Conservation (phyloP, 1,140 invertebrate genomes). For the Philotrypesis tridentata region DNA sequence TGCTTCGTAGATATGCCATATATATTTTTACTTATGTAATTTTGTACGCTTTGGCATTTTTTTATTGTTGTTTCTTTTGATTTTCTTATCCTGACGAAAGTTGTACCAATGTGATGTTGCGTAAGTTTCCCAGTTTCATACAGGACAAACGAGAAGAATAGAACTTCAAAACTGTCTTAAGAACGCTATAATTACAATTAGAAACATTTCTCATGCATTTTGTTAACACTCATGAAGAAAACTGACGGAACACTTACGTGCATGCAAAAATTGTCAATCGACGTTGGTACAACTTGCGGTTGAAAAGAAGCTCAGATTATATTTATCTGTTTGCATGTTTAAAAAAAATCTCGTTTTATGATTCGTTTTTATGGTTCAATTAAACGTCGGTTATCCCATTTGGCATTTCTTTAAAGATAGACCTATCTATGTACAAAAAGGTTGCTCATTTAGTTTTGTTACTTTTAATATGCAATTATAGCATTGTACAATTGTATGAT, state of each 20-base stretch:
- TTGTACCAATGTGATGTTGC: conserved; percentile 17
- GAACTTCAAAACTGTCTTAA: conserved; percentile 4
- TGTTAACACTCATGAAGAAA: conserved; percentile 10
- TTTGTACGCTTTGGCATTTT: background rate
- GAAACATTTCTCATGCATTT: conserved; percentile 17
- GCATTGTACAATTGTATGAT: conserved; percentile 38
- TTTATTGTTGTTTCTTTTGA: conserved; percentile 48
- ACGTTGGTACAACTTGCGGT: conserved; percentile 9
- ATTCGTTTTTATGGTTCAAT: background rate
- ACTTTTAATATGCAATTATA: conserved; percentile 33
- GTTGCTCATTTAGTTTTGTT: conserved; percentile 3
- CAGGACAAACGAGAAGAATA: conserved; percentile 3
- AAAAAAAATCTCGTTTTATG: background rate
- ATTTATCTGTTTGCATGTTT: background rate
- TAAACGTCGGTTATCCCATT: background rate
- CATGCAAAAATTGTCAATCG: background rate
- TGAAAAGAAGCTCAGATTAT: background rate
- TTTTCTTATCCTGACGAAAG: conserved; percentile 15
- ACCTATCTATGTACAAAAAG: conserved; percentile 31
- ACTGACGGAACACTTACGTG: background rate
- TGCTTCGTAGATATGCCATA: background rate
- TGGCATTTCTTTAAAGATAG: background rate
- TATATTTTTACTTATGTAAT: background rate
- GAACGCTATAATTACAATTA: conserved; percentile 1
- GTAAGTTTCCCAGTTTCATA: conserved; percentile 13